Evolutionary conservation across 2,888 invertebrate species (phyloP).

Genomic region (Cremastinae sp.): DNA sequence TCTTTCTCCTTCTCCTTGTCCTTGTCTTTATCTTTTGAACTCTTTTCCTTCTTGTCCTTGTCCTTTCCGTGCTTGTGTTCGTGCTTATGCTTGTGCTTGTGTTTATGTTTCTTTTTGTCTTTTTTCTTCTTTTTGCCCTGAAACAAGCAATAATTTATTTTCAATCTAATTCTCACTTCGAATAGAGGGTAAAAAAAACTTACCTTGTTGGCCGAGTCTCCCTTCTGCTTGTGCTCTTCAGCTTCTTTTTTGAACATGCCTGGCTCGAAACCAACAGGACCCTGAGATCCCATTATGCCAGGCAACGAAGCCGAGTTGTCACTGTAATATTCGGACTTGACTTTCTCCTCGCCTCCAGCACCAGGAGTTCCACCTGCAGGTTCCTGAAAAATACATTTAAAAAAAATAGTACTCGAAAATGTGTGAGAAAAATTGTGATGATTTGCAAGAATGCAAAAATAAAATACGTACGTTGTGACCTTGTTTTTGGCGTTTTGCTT

Average conservation of each 20-base stretch:
- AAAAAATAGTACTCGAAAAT: not conserved
- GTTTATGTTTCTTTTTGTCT: constrained; percentile 92
- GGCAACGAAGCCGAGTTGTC: constrained; percentile 91
- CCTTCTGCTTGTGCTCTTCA: constrained; percentile 82
- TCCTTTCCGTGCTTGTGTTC: constrained; percentile 84
- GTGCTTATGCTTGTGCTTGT: constrained; percentile 83
- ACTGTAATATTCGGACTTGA: constrained; percentile 87
- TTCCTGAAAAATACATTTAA: constrained; percentile 57
- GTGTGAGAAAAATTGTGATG: not conserved
- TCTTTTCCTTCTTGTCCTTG: constrained; percentile 88
- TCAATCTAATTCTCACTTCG: no score
- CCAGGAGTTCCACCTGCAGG: constrained; percentile 68
- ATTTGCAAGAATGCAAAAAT: no score
- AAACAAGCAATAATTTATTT: constrained; percentile 37
- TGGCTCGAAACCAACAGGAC: constrained; percentile 91
- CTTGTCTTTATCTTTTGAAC: constrained; percentile 81
- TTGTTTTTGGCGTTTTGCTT: constrained; percentile 74
- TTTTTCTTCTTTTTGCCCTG: constrained; percentile 88
- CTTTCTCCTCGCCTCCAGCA: constrained; percentile 79
- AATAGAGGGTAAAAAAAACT: constrained; percentile 51
- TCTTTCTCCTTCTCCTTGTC: constrained; percentile 84
- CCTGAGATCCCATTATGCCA: constrained; percentile 86
- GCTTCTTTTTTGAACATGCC: constrained; percentile 88
- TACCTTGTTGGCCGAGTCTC: constrained; percentile 83
- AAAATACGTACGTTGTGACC: constrained; percentile 56